Evolutionary conservation across 2,797 vertebrate genomes (phyloP), one percentile per base, ranked within the genome.

Genomic region (Platalea minor): DNA sequence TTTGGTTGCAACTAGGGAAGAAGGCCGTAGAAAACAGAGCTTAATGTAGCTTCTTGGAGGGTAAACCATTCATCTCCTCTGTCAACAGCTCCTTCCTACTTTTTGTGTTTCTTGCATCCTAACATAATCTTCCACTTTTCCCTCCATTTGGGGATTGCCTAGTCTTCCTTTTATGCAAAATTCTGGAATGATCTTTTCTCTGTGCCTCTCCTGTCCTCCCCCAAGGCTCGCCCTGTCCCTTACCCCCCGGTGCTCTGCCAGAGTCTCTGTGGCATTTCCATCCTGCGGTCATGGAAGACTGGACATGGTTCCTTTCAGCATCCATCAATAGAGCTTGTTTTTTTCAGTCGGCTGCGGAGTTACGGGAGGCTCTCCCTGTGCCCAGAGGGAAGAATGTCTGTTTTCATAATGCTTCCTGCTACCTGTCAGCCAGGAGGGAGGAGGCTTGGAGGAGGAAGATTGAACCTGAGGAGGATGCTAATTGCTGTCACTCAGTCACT

Each of bases 351-450:
- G 45, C 39, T 82, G 37, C 68, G 73, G 61, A 70, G 82, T 65
- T 89, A 53, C 46, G 63, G 53, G 68, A 95, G 45, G 57, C 50
- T 88, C 43, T 93, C 35, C 65, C 57, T 64, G 33, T 93, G 63
- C 82, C 84, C 60, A 83, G 69, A 64, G 92, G 91, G 68, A 83
- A 92, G 73, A 89, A 54, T 73, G 84, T 82, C 90, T 87, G 59
- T 93, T 89, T 93, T 90, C 33, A 48, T 88, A 67, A 89, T 87
- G 53, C 33, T 80, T 77, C 57, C 74, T 70, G 48, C 45, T 89
- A 89, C 87, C 74, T 95, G 72, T 88, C 89, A 93, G 72, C 85
- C 10, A 4, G 13, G 17, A 89, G 59, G 46, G 73, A 91, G 48
- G 77, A 79, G 67, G 56, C 48, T 92, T 51, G 63, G 89, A 82